Base-by-base conservation (phyloP, 2,113 vertebrate species). In the Numida meleagris region DNA sequence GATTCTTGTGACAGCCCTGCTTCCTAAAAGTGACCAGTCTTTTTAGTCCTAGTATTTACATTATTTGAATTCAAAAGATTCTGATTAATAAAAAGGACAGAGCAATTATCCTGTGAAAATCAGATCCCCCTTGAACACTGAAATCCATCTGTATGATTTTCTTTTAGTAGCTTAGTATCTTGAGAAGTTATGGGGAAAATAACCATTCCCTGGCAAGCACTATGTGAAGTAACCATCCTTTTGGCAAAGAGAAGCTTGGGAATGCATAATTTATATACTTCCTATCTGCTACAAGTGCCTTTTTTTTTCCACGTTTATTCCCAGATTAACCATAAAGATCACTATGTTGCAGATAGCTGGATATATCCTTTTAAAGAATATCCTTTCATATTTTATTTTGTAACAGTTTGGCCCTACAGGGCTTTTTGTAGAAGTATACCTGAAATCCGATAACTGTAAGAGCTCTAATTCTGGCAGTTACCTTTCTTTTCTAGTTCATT, bases 251-350 rank as follows among this genome's bases (percentile, higher is more conserved):
- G 63, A 55, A 85, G 42, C 34, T 76, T 86, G 63, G 55, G 21
- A 59, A 80, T 86, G 51, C 63, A 77, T 76, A 80, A 82, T 90
- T 90, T 88, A 63, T 77, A 63, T 86, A 29, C 34, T 86, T 92
- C 58, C 21, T 92, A n/a, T 55, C 51, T 68, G 21, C 68, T 84
- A 84, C 7, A 43, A 40, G 33, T 76, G 43, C 20, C 18, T 62
- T 82, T 80, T 53, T 53, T 81, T 75, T 61, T 75, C 66, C 53
- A 50, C 29, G 7, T 85, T 71, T 82, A 90, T 16, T 67, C 29
- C 48, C 24, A 42, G 25, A 65, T 33, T 75, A 85, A 45, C 15
- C 82, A 12, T 14, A 59, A 53, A 55, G 38, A 62, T 71, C 24
- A 5, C 34, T 36, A 6, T 24, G 36, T n/a, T 67, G 46, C 76